These are phyloP conservation scores for Andrena camellia DNA, from an alignment of 2,888 invertebrate genomes.

Conservation along the genomic window DNA sequence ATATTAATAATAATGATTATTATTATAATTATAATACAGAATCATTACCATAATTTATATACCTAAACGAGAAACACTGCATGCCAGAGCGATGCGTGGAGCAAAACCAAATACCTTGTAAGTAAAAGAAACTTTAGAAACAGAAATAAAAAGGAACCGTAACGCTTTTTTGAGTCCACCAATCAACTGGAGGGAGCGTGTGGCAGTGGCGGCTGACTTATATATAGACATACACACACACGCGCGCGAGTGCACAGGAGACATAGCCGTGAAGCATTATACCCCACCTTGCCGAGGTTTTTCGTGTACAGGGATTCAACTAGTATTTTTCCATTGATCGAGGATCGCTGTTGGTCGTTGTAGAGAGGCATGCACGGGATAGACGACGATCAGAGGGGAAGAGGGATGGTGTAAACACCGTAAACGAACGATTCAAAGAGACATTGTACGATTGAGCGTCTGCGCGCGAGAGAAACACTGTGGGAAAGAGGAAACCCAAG, in stretches of 20 bases:
- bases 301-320: constrained; percentile 84
- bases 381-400: not conserved
- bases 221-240: constrained; percentile 4
- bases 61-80: constrained; percentile 78
- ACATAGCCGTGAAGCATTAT: not conserved
- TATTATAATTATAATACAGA: constrained; percentile 83
- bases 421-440: constrained; percentile 4
- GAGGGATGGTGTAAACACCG: not conserved
- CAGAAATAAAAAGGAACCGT: constrained; percentile 65
- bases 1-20: constrained; percentile 79
- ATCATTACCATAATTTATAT: constrained; percentile 85
- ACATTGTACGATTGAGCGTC: constrained; percentile 15
- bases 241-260: not conserved
- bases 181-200: constrained; percentile 42
- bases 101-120: constrained; percentile 84
- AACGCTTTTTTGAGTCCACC: constrained; percentile 73
- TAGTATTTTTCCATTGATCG: constrained; percentile 84
- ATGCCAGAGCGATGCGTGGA: constrained; percentile 77
- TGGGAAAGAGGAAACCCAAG: constrained; percentile 5
- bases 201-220: constrained; percentile 42
- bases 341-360: constrained; percentile 59
- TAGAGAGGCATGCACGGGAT: constrained; percentile 31
- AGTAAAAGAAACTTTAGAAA: constrained; percentile 80
- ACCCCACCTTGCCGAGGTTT: constrained; percentile 72
- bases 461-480: constrained; percentile 21